Base-by-base conservation (phyloP, 2,888 invertebrate species). In the Orchesellides sinensis region DNA sequence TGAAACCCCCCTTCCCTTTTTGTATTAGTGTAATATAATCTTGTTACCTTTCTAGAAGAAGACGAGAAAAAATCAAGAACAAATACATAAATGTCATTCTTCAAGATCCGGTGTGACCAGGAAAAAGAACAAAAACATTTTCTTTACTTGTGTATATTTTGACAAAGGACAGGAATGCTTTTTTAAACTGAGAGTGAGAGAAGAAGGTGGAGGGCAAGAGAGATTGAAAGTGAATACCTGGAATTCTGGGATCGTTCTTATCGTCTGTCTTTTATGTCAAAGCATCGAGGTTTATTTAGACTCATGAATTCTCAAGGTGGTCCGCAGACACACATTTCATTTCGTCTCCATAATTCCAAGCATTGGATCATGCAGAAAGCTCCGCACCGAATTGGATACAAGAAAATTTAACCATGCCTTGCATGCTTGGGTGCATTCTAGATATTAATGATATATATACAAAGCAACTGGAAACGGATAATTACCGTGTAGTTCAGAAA, bases 201-300 rank as follows among this genome's bases (percentile, higher is more conserved):
- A 2, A 8, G 47, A 61, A 61, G 63, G 6, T 17, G 32, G 32
- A 32, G 10, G 32, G 40, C 10, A 4, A 23, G 45, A 40, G 40
- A 72, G 59, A 72, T 61, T 72, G 72, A 72, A 72, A 72, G 72
- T 72, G 72, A 72, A 70, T 72, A 59, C 72, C 40, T 59, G 72
- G 72, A 72, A 72, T 72, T 72, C 59, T 4, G 29, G 45, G 56
- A 21, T 56, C 54, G 32, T 70, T 56, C 17, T 61, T 63, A 70
- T 70, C 40, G 45, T 56, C 59, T 40, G 61, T 35, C 61, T 25
- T 25, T 56, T 70, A 19, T 73, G 61, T 59, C 73, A 72, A 40
- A 59, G 17, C 49, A 54, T 56, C 2, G 17, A 19, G 19, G 45
- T 21, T n/a, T 54, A 23, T 40, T 68, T 68, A 29, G 27, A 40